Base-by-base conservation (phyloP, 2,797 vertebrate genomes). In the Pangasius larnaudii region DNA sequence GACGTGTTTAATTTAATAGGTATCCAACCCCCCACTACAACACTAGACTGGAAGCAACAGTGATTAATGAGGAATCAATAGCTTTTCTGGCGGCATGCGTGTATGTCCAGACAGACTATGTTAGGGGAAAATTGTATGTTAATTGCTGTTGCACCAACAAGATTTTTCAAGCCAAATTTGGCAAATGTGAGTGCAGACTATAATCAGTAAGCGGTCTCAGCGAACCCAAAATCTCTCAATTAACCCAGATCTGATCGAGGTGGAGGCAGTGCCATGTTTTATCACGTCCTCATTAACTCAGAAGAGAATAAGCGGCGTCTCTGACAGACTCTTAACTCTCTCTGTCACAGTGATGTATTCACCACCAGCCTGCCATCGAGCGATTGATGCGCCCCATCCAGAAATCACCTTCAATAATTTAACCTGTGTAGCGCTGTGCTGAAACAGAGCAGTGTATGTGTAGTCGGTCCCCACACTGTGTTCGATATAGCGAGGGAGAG, bases 201-300 rank as follows among this genome's bases (percentile, higher is more conserved):
- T 63, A 75, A 84, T 84, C 69, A 39, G 69, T 36, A 36, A 36
- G 58, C 36, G 8, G 36, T 79, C 39, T 63, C 53, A n/a, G 84
- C 33, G 58, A 65, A 33, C 56, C 74, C 61, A 49, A 67, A 69
- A 86, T 89, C 58, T 82, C 42, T 82, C 88, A 80, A 86, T 89
- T 89, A 89, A 65, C 88, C 88, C 58, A 53, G 84, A 65, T 58
- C 53, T 53, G 88, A 74, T 81, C 33, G 58, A 69, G 71, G n/a
- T 67, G 85, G 67, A 75, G 85, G 81, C 27, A 16, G 79, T 22
- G 80, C 85, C 72, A 89, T 79, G 88, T 86, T 89, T 87, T 84
- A 89, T 86, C 85, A 87, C 80, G 58, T 84, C 71, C 88, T 84
- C 72, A 84, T 89, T 89, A 89, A 71, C 84, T 72, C 75, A 36